Percentiles rank a stretch among this genome's conserved stretches.
phyloP scores from a whole-genome alignment of 2,888 invertebrate species.

The Coremacera marginata region DNA sequence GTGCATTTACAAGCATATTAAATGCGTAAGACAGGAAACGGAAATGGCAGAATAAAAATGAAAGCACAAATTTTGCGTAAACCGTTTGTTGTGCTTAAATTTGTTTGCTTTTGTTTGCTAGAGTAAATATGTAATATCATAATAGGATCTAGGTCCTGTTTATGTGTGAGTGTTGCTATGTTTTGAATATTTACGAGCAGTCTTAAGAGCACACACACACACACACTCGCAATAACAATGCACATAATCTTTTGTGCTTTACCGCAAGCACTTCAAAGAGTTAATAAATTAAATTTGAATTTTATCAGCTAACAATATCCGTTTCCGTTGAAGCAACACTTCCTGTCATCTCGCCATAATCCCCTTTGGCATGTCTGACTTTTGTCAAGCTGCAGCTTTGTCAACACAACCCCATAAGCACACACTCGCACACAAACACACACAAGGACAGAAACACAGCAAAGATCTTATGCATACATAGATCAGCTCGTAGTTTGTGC shows the following conservation, averaged over 20 bases:
- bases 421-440: not conserved
- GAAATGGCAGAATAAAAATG: not conserved
- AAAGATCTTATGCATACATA: not conserved
- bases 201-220: not conserved
- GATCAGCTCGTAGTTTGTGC: constrained; percentile 3
- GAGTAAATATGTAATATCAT: not conserved
- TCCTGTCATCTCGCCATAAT: not conserved
- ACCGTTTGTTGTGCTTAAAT: not conserved
- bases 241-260: not conserved
- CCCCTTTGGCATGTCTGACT: not conserved
- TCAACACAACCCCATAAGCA: not conserved
- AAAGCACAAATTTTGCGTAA: not conserved
- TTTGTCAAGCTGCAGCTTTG: not conserved
- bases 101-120: not conserved
- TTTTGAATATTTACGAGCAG: not conserved
- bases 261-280: not conserved
- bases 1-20: not conserved
- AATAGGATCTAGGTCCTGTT: not conserved
- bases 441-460: not conserved
- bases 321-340: constrained; percentile 12
- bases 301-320: constrained; percentile 25
- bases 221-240: not conserved
- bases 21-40: not conserved
- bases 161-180: not conserved
- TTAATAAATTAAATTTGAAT: constrained; percentile 23